Evolutionary conservation across 2,113 vertebrate genomes (phyloP).

Genomic region (Tachuris rubrigastra): DNA sequence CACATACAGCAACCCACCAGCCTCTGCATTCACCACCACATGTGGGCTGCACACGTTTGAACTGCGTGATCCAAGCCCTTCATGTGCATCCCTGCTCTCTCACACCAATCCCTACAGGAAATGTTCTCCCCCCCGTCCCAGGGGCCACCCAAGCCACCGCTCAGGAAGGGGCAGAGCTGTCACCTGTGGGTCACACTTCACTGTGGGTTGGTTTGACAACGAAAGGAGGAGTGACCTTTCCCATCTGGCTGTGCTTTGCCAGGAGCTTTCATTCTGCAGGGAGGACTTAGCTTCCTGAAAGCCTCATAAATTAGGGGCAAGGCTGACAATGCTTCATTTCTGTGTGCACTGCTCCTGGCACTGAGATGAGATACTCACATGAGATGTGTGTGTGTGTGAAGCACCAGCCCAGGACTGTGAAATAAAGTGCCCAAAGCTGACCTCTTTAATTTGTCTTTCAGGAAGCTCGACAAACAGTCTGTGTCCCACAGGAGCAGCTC

Average conservation of each 20-base stretch:
- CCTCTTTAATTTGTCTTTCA: conserved; percentile 1
- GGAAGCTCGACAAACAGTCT: background rate
- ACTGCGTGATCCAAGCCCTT: background rate
- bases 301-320: background rate
- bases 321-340: background rate
- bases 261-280: background rate
- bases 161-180: background rate
- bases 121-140: too few relatives aligned
- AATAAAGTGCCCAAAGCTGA: background rate
- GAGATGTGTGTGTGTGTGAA: background rate
- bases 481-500: background rate
- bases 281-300: background rate
- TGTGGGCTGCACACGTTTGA: fast-evolving
- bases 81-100: background rate
- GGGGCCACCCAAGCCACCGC: fast-evolving
- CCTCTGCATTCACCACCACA: fast-evolving
- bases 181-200: fast-evolving
- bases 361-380: background rate
- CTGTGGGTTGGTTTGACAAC: background rate
- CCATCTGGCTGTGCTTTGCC: background rate
- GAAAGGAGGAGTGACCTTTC: background rate
- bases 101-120: fast-evolving
- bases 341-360: background rate
- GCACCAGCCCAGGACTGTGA: background rate
- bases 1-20: fast-evolving